These are phyloP conservation scores for Recurvirostra avosetta DNA, from an alignment of 2,113 vertebrate genomes.

Conservation along the genomic window DNA sequence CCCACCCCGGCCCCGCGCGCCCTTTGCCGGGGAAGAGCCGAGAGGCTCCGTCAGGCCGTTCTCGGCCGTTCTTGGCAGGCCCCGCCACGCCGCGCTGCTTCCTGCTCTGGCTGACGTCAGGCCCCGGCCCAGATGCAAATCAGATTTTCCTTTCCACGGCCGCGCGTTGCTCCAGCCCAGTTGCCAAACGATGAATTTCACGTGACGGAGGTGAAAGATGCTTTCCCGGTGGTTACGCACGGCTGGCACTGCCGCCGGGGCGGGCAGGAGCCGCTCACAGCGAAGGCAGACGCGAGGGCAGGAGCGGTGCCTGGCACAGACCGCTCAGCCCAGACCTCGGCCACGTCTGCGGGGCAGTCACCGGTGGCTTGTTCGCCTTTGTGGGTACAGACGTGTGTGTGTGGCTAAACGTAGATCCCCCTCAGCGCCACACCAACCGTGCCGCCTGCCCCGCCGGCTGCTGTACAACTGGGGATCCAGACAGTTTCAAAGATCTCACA, in stretches of 20 bases:
- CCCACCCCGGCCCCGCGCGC: not conserved
- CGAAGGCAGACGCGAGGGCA: too few relatives aligned
- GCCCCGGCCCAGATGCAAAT: not conserved
- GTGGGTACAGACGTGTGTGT: accelerated
- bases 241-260: not conserved
- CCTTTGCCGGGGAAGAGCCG: not conserved
- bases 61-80: not conserved
- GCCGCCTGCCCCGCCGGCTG: accelerated
- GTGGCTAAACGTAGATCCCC: accelerated
- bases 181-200: accelerated
- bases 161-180: accelerated
- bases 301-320: too few relatives aligned
- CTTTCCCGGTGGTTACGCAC: accelerated
- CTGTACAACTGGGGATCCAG: accelerated
- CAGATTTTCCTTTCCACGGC: not conserved
- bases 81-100: not conserved
- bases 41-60: accelerated
- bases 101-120: slow-evolving; percentile 16
- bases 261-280: not conserved
- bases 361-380: accelerated
- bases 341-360: too few relatives aligned
- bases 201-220: accelerated
- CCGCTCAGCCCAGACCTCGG: not conserved
- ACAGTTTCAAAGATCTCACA: too few relatives aligned
- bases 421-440: accelerated